These are phyloP conservation scores for Oscheius sp. DNA, from an alignment of 2,888 invertebrate species.

Conservation along the genomic window DNA sequence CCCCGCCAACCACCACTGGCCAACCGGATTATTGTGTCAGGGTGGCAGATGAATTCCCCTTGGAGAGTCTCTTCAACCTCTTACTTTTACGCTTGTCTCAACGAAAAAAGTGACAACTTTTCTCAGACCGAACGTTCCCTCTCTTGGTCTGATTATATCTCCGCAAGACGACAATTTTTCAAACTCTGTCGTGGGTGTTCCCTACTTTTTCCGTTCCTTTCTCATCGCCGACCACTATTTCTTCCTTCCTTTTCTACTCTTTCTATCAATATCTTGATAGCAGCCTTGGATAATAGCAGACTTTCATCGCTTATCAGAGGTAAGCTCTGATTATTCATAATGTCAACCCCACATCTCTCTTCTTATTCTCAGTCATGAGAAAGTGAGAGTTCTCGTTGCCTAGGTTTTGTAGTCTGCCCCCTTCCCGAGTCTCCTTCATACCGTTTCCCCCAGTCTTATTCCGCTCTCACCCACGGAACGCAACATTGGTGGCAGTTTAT, in stretches of 20 bases:
- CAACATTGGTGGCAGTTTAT: constrained; percentile 36
- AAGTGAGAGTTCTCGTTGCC: too few species aligned
- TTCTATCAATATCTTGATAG: too few species aligned
- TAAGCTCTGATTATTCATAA: too few species aligned
- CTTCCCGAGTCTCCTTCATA: background rate
- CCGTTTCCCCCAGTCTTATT: background rate
- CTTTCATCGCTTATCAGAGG: too few species aligned
- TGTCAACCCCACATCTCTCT: too few species aligned
- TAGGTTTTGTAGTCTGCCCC: background rate
- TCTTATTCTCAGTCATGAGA: too few species aligned
- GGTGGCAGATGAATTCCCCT: background rate
- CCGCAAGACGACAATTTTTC: constrained; percentile 14
- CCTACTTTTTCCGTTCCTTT: background rate
- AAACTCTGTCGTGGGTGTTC: constrained; percentile 24
- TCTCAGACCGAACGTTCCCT: too few species aligned
- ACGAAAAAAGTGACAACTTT: too few species aligned
- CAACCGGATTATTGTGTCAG: background rate
- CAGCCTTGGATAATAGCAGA: too few species aligned
- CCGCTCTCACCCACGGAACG: constrained; percentile 5
- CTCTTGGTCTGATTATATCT: constrained; percentile 7
- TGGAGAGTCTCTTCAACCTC: background rate
- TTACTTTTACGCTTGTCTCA: too few species aligned
- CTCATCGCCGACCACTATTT: too few species aligned
- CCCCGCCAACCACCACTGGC: background rate
- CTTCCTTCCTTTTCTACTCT: too few species aligned